Evolutionary conservation across 2,888 invertebrate species (phyloP), one percentile per base, ranked within the genome.

Genomic region (Cyrtodaria siliqua): DNA sequence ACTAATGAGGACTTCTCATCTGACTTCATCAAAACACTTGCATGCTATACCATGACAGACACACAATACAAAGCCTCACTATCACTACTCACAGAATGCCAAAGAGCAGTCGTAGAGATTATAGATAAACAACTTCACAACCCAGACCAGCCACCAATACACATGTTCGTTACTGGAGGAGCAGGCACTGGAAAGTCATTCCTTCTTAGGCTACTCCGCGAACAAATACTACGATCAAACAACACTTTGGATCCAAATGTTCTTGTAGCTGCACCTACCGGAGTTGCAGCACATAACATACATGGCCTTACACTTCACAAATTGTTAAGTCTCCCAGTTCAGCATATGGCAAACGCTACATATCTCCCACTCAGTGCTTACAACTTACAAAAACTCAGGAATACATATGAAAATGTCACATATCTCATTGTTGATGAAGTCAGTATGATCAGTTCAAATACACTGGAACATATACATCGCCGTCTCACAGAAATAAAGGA

Each of bases 401-500:
- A 33, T 33, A 12, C 12, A 4, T 33, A 8, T 12, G 33, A 33
- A 33, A 33, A 33, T 33, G 33, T 33, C 12, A 8, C 33, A 33
- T 33, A 8, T 12, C 33, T 33, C n/a, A 44, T 56, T 33, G 38
- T 56, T 38, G 56, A 56, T 56, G 56, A 38, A 23, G 29, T 56
- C n/a, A 56, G 56, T 38, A 56, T 56, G 56, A 29, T 56, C 12
- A 38, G 38, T 16, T 29, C 29, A 1, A 26, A 56, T 8, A 56
- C 23, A 23, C 18, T 56, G 3, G n/a, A 29, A n/a, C 56, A 56
- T 20, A 56, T 56, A 16, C 56, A 56, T n/a, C 2, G 12, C 2
- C 2, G 56, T 3, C 20, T 56, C 2, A 38, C n/a, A 8, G 38
- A 56, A 38, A 56, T 56, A 79, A 76, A 23, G 62, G 49, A 81